Evolutionary conservation across 2,113 vertebrate species (phyloP).

Genomic region (Oxyruncus cristatus): DNA sequence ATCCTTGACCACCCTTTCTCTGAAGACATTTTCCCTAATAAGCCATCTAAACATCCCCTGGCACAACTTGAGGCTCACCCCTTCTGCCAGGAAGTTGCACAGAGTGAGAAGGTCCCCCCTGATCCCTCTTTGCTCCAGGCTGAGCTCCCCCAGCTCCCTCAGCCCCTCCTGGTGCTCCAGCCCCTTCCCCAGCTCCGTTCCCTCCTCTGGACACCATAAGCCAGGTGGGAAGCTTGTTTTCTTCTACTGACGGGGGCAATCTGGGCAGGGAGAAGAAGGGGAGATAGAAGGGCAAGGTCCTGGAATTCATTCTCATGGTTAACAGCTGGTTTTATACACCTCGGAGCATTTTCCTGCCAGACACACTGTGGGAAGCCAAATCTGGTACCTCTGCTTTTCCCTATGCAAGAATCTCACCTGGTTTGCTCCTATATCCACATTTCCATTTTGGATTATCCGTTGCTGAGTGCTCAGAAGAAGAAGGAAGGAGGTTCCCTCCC

Average conservation of each 20-base stretch:
- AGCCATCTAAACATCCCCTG: too few species aligned
- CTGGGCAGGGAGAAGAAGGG: background rate
- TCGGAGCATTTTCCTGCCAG: background rate
- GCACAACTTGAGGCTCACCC: too few species aligned
- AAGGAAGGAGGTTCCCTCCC: background rate
- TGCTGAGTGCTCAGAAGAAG: background rate
- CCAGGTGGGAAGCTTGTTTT: background rate
- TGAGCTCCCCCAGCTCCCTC: background rate
- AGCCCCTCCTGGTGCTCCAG: fast-evolving
- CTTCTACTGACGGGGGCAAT: background rate
- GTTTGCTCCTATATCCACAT: background rate
- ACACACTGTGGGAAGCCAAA: background rate
- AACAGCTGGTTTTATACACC: background rate
- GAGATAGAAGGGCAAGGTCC: background rate
- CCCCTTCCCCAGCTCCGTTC: fast-evolving
- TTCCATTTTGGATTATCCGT: fast-evolving
- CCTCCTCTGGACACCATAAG: background rate
- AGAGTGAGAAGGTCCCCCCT: background rate
- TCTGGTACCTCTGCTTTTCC: background rate
- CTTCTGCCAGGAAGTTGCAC: background rate
- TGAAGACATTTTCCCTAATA: too few species aligned
- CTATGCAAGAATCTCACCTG: background rate
- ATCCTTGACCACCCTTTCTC: too few species aligned
- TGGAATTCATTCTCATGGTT: background rate
- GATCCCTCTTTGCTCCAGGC: background rate